Evolutionary conservation across 2,113 vertebrate genomes (phyloP).

Genomic region (Kryptolebias marmoratus): DNA sequence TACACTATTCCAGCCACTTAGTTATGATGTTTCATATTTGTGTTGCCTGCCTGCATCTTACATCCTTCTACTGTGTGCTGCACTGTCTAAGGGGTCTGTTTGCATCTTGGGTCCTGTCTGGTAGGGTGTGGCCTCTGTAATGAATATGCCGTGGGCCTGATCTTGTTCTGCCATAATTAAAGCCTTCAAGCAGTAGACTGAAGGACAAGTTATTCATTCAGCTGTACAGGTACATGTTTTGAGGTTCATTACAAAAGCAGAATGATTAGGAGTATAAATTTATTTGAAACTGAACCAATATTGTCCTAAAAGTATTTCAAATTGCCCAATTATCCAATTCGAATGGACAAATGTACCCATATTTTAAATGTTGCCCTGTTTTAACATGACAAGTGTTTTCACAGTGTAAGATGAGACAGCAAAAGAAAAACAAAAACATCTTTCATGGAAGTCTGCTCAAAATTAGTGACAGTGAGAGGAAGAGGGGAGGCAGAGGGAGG

Average conservation of each 20-base stretch:
- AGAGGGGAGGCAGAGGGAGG: slow-evolving; percentile 27
- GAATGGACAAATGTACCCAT: background rate
- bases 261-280: background rate
- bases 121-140: no score
- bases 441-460: slow-evolving; percentile 25
- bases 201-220: no score
- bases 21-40: background rate
- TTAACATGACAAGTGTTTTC: slow-evolving; percentile 22
- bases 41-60: no score
- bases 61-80: no score
- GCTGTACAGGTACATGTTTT: no score
- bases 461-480: slow-evolving; percentile 57
- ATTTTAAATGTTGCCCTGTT: background rate
- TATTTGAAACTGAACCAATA: background rate
- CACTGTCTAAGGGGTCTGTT: no score
- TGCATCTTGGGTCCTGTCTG: no score
- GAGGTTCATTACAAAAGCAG: no score
- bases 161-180: no score
- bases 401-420: slow-evolving; percentile 39
- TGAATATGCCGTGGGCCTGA: no score
- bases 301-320: no score
- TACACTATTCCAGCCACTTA: background rate
- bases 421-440: slow-evolving; percentile 21
- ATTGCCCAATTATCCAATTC: background rate
- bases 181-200: no score